phyloP scores from a whole-genome alignment of 2,888 invertebrate species.

The Apoda limacodes region DNA sequence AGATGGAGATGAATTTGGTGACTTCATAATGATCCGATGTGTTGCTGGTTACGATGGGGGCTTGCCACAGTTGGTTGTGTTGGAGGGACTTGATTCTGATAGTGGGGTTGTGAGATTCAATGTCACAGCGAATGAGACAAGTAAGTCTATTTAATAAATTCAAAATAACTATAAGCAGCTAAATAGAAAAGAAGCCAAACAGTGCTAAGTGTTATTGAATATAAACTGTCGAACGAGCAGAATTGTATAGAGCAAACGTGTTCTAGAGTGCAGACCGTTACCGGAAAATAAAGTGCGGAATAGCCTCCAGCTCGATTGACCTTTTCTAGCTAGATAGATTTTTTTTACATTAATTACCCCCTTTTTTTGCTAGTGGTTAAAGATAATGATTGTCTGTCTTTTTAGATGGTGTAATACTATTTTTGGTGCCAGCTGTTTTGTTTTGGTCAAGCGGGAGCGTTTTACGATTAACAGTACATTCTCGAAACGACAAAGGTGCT shows the following conservation, averaged over 20 bases:
- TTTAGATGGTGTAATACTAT: constrained; percentile 60
- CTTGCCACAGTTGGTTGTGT: constrained; percentile 83
- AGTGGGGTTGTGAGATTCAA: constrained; percentile 78
- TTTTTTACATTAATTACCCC: no score
- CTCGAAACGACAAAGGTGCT: constrained; percentile 86
- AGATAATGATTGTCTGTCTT: no score
- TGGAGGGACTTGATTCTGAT: constrained; percentile 83
- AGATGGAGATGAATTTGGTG: constrained; percentile 40
- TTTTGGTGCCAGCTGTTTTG: constrained; percentile 69
- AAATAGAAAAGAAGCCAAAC: no score
- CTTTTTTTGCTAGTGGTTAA: no score
- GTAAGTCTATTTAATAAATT: constrained; percentile 38
- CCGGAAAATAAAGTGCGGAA: no score
- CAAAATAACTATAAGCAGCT: no score
- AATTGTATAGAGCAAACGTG: no score
- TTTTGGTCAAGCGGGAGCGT: constrained; percentile 65
- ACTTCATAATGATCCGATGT: constrained; percentile 81
- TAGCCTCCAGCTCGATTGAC: no score
- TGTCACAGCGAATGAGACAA: constrained; percentile 72
- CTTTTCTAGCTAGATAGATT: no score
- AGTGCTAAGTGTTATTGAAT: constrained; percentile 8
- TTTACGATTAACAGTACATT: constrained; percentile 55
- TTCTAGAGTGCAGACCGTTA: no score
- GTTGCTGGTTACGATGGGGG: constrained; percentile 91
- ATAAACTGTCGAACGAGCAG: constrained; percentile 2